These are phyloP conservation scores for Hylaeus anthracinus DNA, from an alignment of 1,140 invertebrate genomes.

Conservation along the genomic window DNA sequence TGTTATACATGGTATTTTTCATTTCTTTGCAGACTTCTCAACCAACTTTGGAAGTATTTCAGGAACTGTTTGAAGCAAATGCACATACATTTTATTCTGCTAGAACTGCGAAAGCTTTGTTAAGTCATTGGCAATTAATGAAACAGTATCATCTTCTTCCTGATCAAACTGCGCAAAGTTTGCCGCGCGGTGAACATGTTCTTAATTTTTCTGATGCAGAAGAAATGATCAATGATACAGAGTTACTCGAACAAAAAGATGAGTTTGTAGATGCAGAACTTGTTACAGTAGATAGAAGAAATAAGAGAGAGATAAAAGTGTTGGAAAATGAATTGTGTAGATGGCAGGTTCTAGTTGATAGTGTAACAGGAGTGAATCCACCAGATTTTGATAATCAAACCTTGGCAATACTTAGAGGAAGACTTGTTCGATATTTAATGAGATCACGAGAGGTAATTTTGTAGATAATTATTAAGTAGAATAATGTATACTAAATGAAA, in stretches of 20 bases:
- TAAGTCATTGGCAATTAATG: slow-evolving; percentile 95
- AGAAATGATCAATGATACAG: slow-evolving; percentile 92
- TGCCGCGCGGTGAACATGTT: slow-evolving; percentile 86
- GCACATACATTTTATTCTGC: slow-evolving; percentile 92
- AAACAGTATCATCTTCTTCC: slow-evolving; percentile 96
- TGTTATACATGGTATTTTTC: slow-evolving; percentile 7
- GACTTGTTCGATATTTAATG: slow-evolving; percentile 97
- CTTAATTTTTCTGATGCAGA: slow-evolving; percentile 96
- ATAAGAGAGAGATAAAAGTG: slow-evolving; percentile 91
- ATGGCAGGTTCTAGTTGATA: slow-evolving; percentile 97
- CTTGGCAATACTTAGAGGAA: slow-evolving; percentile 94
- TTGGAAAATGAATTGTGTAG: slow-evolving; percentile 94
- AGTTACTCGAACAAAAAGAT: slow-evolving; percentile 90
- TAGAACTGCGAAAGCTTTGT: slow-evolving; percentile 91
- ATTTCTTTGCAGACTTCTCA: slow-evolving; percentile 79
- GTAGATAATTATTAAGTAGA: background rate
- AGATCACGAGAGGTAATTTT: slow-evolving; percentile 91
- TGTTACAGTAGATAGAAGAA: slow-evolving; percentile 85
- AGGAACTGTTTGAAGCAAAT: slow-evolving; percentile 93
- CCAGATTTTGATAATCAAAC: slow-evolving; percentile 95
- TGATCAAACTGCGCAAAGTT: slow-evolving; percentile 90
- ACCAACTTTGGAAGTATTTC: slow-evolving; percentile 90
- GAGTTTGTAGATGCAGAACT: slow-evolving; percentile 88
- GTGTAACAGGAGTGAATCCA: slow-evolving; percentile 89
- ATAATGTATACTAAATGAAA: background rate